Percentiles rank a stretch among this genome's conserved stretches.
phyloP scores from a whole-genome alignment of 2,113 vertebrate genomes.

The Pungitius pungitius region DNA sequence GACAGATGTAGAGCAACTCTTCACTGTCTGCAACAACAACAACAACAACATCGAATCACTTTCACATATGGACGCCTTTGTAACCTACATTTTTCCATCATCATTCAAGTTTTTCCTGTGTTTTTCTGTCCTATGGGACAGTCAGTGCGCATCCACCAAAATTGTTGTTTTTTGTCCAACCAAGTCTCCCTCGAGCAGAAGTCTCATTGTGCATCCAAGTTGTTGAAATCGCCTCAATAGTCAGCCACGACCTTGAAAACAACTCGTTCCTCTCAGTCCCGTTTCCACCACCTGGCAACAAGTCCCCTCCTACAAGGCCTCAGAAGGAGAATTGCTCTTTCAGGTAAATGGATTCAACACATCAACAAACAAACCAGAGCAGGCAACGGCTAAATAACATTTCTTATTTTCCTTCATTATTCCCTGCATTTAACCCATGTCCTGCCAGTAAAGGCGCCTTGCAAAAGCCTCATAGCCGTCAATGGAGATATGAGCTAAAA shows the following conservation, averaged over 20 bases:
- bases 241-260: background rate
- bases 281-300: background rate
- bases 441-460: too few relatives aligned
- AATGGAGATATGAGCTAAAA: background rate
- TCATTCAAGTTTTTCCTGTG: background rate
- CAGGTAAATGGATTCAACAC: background rate
- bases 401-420: too few relatives aligned
- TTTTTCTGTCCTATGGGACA: background rate
- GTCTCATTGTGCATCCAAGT: background rate
- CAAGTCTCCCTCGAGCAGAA: background rate
- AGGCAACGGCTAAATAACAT: too few relatives aligned
- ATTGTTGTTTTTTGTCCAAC: background rate
- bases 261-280: background rate
- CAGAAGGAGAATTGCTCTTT: background rate
- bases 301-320: background rate
- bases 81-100: constrained; percentile 29
- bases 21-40: constrained; percentile 9
- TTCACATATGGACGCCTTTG: background rate
- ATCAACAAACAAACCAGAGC: too few relatives aligned
- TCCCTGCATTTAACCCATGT: too few relatives aligned
- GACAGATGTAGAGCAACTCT: constrained; percentile 45
- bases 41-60: background rate
- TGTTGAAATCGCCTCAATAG: background rate
- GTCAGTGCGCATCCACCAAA: background rate
- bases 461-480: background rate